These are phyloP conservation scores for Spodoptera exigua DNA, from an alignment of 2,888 invertebrate species.

Conservation along the genomic window DNA sequence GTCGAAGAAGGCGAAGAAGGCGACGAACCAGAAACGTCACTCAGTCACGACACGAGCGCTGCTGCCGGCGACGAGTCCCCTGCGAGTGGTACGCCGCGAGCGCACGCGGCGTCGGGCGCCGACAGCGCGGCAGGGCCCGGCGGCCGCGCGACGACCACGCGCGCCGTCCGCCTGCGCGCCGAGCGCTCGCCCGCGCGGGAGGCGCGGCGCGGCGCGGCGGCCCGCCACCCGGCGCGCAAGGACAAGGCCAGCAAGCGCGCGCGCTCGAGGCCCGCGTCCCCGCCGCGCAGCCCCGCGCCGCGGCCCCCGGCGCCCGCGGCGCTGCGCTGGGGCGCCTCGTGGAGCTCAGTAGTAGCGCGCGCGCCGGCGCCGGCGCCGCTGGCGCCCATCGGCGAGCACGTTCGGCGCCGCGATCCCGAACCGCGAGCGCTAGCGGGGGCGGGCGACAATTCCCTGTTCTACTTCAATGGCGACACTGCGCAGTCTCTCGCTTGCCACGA, in stretches of 20 bases:
- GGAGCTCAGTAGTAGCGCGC: conserved; percentile 78
- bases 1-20: conserved; percentile 34
- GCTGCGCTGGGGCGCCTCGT: conserved; percentile 77
- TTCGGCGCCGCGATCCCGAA: conserved; percentile 70
- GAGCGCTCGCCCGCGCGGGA: conserved; percentile 58
- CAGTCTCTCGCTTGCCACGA: conserved; percentile 45
- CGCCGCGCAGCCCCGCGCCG: conserved; percentile 37
- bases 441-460: conserved; percentile 69
- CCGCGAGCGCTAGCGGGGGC: conserved; percentile 40
- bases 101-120: conserved; percentile 4
- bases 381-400: conserved; percentile 80
- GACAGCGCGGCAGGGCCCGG: conserved; percentile 11
- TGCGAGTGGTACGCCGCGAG: conserved; percentile 36
- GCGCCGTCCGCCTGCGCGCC: conserved; percentile 62
- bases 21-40: conserved; percentile 26
- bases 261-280: conserved; percentile 33
- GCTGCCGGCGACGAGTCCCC: conserved; percentile 16
- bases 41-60: conserved; percentile 27
- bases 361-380: conserved; percentile 60
- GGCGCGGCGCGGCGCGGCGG: conserved; percentile 41
- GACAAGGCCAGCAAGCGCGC: conserved; percentile 48
- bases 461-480: conserved; percentile 62
- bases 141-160: conserved; percentile 36
- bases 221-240: conserved; percentile 43
- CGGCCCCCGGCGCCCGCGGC: conserved; percentile 58